A percentile compares a stretch with the other conserved stretches of the same genome.
These are phyloP conservation scores for Cryptus viduatorius DNA, from an alignment of 2,888 invertebrate species.

Conservation along the genomic window DNA sequence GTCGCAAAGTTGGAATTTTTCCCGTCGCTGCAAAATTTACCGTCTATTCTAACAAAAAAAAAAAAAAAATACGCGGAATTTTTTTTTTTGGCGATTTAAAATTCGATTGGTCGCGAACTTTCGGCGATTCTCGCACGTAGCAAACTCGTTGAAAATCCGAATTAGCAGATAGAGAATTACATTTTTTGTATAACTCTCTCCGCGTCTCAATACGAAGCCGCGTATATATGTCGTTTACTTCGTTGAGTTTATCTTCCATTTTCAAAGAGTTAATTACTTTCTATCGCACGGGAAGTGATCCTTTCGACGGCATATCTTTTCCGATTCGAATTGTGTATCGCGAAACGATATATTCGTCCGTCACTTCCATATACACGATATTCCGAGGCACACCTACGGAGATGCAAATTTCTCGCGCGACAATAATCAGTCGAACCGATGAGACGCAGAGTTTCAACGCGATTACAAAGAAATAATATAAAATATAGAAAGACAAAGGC, in stretches of 20 bases:
- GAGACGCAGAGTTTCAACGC: neutral
- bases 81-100: too few species aligned
- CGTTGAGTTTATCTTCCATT: conserved; percentile 61
- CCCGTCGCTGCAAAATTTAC: neutral
- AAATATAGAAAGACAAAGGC: neutral
- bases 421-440: neutral
- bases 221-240: conserved; percentile 19
- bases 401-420: neutral
- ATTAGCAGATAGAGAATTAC: too few species aligned
- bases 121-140: too few species aligned
- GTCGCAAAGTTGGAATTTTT: neutral
- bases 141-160: too few species aligned
- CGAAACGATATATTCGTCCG: conserved; percentile 12
- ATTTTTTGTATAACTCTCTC: neutral
- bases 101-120: too few species aligned
- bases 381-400: neutral
- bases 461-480: neutral
- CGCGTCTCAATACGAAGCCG: neutral
- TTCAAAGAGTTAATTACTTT: conserved; percentile 75
- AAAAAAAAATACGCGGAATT: too few species aligned
- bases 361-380: neutral
- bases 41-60: too few species aligned
- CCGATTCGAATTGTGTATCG: neutral
- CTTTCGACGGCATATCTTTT: conserved; percentile 28
- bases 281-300: conserved; percentile 64